These are phyloP conservation scores for Drosophila greeni DNA, from an alignment of 2,888 invertebrate genomes.

Conservation along the genomic window DNA sequence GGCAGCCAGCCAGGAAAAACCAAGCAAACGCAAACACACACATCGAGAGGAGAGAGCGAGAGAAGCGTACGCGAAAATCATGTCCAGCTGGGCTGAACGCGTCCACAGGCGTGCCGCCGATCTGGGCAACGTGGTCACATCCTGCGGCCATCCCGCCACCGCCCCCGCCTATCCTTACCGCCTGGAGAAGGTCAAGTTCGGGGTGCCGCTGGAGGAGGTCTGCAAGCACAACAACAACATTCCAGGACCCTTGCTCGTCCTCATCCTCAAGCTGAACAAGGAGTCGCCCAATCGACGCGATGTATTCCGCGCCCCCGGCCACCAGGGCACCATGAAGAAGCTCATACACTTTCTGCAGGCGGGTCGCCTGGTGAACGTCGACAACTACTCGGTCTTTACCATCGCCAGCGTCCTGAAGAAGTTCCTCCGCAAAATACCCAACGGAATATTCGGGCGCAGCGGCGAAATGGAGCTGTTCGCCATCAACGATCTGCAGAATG, in stretches of 20 bases:
- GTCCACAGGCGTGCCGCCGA: slow-evolving; percentile 95
- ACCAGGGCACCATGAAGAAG: slow-evolving; percentile 96
- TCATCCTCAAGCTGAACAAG: slow-evolving; percentile 95
- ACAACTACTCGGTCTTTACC: slow-evolving; percentile 97
- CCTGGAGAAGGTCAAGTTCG: slow-evolving; percentile 96
- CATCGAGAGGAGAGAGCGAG: background rate
- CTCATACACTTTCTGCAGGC: slow-evolving; percentile 93
- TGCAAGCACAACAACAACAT: slow-evolving; percentile 97
- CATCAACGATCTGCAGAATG: slow-evolving; percentile 90
- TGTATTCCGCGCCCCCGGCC: slow-evolving; percentile 96
- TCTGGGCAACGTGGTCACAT: slow-evolving; percentile 93
- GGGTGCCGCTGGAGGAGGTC: slow-evolving; percentile 93
- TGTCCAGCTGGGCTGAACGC: slow-evolving; percentile 95
- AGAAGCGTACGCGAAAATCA: slow-evolving; percentile 45
- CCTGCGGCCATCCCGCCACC: slow-evolving; percentile 89
- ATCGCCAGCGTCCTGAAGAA: slow-evolving; percentile 99
- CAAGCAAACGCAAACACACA: slow-evolving; percentile 20
- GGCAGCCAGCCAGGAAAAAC: slow-evolving; percentile 13
- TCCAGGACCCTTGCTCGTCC: slow-evolving; percentile 93
- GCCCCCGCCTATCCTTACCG: slow-evolving; percentile 88
- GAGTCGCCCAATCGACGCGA: slow-evolving; percentile 95
- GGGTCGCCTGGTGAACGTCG: slow-evolving; percentile 93
- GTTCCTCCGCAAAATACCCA: slow-evolving; percentile 97
- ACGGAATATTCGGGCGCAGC: slow-evolving; percentile 95
- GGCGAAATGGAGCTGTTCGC: slow-evolving; percentile 94